phyloP scores from a whole-genome alignment of 2,888 invertebrate species.

The Conchocele bisecta region DNA sequence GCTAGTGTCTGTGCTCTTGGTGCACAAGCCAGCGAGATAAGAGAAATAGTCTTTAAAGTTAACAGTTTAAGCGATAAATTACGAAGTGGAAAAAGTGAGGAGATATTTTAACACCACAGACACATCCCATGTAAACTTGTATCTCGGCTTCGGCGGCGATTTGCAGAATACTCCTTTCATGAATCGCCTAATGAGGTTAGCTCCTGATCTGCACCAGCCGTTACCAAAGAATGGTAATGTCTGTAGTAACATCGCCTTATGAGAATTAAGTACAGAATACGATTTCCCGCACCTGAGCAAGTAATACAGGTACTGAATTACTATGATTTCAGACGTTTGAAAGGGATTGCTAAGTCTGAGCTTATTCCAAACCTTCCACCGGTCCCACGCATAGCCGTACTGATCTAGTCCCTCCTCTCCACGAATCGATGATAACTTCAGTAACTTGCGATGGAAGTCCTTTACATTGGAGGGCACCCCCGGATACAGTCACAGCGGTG shows the following conservation, averaged over 20 bases:
- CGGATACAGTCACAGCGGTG: not conserved
- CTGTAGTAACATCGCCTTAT: conserved; percentile 39
- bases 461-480: not conserved
- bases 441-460: not conserved
- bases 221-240: conserved; percentile 32
- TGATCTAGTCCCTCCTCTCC: conserved; percentile 6
- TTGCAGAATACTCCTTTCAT: conserved; percentile 33
- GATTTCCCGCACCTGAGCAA: conserved; percentile 2
- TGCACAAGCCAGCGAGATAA: conserved; percentile 22
- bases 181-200: conserved; percentile 24
- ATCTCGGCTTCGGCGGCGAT: conserved; percentile 17
- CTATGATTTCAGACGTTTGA: not conserved
- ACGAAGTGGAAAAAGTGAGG: conserved; percentile 1
- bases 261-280: conserved; percentile 19
- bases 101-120: conserved; percentile 24
- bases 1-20: conserved; percentile 31
- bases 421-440: not conserved
- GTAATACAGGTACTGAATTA: conserved; percentile 1
- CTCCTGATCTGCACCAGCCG: conserved; percentile 18
- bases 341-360: not conserved
- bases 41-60: conserved; percentile 32
- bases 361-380: conserved; percentile 9
- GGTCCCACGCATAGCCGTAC: conserved; percentile 3
- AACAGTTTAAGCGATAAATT: conserved; percentile 26
- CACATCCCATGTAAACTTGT: conserved; percentile 39